Conservation (phyloP, 2,797 vertebrate genomes). For the Setipinna tenuifilis region DNA sequence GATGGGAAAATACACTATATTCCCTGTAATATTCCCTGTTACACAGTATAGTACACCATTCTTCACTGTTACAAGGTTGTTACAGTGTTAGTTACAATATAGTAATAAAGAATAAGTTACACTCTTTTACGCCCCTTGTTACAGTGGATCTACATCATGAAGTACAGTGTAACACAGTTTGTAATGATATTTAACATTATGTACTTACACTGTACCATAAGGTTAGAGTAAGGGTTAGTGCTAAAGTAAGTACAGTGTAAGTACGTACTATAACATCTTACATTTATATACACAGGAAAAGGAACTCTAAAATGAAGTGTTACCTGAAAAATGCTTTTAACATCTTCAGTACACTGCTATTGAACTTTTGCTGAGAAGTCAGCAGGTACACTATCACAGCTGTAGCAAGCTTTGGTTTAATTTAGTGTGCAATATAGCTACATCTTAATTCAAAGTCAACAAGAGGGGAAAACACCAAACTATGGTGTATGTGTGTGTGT, state of each 20-base stretch:
- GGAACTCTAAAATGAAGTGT: too few species aligned
- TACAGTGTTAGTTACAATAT: not conserved
- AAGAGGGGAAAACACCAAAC: not conserved
- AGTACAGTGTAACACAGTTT: too few species aligned
- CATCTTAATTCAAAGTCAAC: not conserved
- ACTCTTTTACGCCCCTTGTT: too few species aligned
- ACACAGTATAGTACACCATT: not conserved
- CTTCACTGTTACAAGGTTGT: not conserved
- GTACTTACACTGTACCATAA: too few species aligned
- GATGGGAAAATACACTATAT: not conserved
- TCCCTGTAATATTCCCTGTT: not conserved
- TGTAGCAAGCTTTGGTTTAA: not conserved
- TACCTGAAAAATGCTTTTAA: not conserved
- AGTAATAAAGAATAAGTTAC: too few species aligned
- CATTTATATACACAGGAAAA: too few species aligned
- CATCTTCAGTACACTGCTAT: not conserved
- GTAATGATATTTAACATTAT: too few species aligned
- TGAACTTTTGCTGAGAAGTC: not conserved
- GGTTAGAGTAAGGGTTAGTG: too few species aligned
- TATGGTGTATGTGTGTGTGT: not conserved
- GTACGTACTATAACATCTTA: too few species aligned
- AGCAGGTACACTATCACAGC: not conserved
- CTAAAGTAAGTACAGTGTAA: too few species aligned
- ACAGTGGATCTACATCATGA: too few species aligned
- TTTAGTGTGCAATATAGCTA: not conserved